Conservation (phyloP, 2,888 invertebrate genomes). For the Caenorhabditis sulstoni region DNA sequence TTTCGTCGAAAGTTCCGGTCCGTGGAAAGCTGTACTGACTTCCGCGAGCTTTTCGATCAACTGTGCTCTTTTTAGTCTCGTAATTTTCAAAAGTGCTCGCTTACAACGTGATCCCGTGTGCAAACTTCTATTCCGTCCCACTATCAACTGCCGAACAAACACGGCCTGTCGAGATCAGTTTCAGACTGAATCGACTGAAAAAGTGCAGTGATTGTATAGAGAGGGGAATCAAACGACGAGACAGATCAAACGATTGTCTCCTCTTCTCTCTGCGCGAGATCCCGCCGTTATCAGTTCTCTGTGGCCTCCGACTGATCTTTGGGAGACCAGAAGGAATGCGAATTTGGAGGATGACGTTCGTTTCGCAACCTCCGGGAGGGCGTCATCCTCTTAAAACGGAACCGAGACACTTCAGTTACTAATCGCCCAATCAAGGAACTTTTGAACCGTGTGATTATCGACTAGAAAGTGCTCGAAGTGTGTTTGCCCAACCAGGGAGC, state of each 20-base stretch:
- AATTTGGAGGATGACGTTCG: constrained; percentile 33
- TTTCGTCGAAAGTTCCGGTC: no score
- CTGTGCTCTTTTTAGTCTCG: background rate
- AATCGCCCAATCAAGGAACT: background rate
- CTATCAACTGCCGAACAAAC: constrained; percentile 12
- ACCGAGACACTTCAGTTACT: constrained; percentile 28
- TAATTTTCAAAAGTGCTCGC: constrained; percentile 29
- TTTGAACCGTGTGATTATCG: no score
- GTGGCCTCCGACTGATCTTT: constrained; percentile 28
- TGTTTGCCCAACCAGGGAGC: no score
- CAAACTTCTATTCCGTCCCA: constrained; percentile 8
- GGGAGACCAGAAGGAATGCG: constrained; percentile 33
- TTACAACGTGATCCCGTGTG: constrained; percentile 29
- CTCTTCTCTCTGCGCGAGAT: constrained; percentile 11
- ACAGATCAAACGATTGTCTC: constrained; percentile 54
- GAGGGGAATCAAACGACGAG: constrained; percentile 40
- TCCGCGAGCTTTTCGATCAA: background rate
- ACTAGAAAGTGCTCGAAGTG: no score
- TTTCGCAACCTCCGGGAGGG: constrained; percentile 42
- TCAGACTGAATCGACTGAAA: constrained; percentile 31
- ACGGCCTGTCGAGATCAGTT: constrained; percentile 25
- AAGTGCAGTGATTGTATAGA: constrained; percentile 19
- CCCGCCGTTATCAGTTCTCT: constrained; percentile 7
- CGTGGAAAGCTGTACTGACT: no score
- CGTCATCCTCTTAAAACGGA: constrained; percentile 34